Conservation (phyloP, 1,140 invertebrate species). For the Temnothorax nylanderi region DNA sequence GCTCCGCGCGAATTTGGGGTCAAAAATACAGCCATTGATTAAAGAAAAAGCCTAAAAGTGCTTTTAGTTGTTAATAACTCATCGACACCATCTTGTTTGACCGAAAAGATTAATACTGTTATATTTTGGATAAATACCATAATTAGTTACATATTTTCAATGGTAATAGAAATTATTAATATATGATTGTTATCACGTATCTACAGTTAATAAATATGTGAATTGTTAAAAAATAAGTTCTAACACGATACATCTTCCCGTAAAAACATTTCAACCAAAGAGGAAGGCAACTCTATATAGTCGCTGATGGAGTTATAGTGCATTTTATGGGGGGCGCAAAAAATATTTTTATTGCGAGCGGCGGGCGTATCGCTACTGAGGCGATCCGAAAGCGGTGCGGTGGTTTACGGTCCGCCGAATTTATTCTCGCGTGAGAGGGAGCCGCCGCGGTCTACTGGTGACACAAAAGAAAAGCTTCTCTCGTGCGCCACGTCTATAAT, state of each 20-base stretch:
- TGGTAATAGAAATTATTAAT: not conserved
- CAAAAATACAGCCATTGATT: not conserved
- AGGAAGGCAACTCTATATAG: not conserved
- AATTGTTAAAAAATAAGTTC: not conserved
- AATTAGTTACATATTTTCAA: not conserved
- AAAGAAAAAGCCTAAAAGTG: not conserved
- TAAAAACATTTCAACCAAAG: conserved; percentile 37
- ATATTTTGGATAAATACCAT: not conserved
- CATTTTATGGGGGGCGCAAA: conserved; percentile 10
- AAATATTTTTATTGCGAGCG: conserved; percentile 65
- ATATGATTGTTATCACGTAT: not conserved
- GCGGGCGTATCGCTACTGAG: not conserved
- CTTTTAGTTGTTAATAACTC: not conserved
- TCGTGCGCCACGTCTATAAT: conserved; percentile 54
- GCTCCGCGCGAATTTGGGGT: not conserved
- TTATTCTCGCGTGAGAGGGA: conserved; percentile 46
- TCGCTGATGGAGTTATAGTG: not conserved
- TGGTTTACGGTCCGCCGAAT: conserved; percentile 26
- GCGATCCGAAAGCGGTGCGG: conserved; percentile 33
- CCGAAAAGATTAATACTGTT: not conserved
- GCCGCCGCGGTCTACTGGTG: conserved; percentile 44
- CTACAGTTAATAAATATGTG: not conserved
- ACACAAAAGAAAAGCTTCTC: conserved; percentile 54
- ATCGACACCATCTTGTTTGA: not conserved
- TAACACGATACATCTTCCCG: not conserved